Evolutionary conservation across 64 coral and sea anemone species (phyloP), one percentile per base, ranked within the genome.

Genomic region (Montipora capricornis): DNA sequence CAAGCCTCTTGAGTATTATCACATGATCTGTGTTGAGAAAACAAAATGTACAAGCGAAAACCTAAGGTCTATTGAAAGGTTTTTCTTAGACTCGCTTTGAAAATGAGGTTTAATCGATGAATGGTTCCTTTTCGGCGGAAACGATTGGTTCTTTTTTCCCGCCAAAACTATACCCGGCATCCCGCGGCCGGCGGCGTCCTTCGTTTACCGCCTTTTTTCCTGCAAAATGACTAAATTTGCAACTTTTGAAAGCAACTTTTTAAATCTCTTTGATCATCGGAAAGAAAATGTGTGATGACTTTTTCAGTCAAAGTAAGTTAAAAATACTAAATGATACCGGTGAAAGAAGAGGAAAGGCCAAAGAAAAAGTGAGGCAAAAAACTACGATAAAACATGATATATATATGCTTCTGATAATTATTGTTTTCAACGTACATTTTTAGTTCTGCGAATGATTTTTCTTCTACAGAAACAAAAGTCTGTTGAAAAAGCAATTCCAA

Each of bases 401-500:
- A 7, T 67, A 67, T 17, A 9, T 67, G 4, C 4, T n/a, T 9
- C 62, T 9, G 16, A 14, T 14, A 55, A 10, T 55, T 55, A 7
- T 10, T 55, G 6, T 55, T 55, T 55, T 5, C 1, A 55, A 7
- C 1, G 62, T 19, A 71, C 20, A 7, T 20, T 6, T 24, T 22
- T 24, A 22, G 14, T 71, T 13, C 4, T 7, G 68, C 19, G 10
- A 15, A 3, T 6, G 14, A 20, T 4, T 71, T 24, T 20, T 71
- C 4, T 24, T 5, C 5, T 22, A 46, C 57, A 86, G 82, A 86
- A 73, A 86, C 82, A 22, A 19, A 49, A 67, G 66, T 50, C 45
- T 19, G 82, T 86, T 37, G 66, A 24, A 24, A 86, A 71, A 46
- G 82, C 82, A 71, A 86, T 86, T 50, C 82, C 62, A 86, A 86